Evolutionary conservation across 2,888 invertebrate genomes (phyloP).

Genomic region (Leptinotarsa rubiginosa): DNA sequence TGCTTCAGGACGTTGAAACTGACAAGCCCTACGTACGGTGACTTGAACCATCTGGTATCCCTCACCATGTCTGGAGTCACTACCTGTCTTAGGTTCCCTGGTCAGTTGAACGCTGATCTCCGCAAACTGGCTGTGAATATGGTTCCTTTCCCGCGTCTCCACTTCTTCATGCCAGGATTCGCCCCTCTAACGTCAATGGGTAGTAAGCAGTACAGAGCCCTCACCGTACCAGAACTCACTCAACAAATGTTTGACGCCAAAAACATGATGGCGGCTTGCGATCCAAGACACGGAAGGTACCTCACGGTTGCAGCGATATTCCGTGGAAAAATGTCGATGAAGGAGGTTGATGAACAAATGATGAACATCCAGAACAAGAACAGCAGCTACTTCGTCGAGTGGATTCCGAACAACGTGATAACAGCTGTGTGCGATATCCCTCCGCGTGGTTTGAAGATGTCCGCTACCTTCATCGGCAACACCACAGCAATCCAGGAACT

Average conservation of each 20-base stretch:
- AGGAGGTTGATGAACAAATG: conserved; percentile 82
- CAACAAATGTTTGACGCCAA: conserved; percentile 84
- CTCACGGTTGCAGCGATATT: conserved; percentile 78
- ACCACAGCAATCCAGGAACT: conserved; percentile 92
- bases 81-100: conserved; percentile 88
- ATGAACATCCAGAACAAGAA: conserved; percentile 74
- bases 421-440: conserved; percentile 94
- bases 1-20: conserved; percentile 91
- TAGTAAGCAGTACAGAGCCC: conserved; percentile 79
- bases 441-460: conserved; percentile 91
- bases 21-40: conserved; percentile 88
- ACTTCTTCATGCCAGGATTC: conserved; percentile 97
- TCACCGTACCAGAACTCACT: conserved; percentile 81
- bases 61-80: conserved; percentile 90
- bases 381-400: conserved; percentile 73
- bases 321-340: conserved; percentile 78
- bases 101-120: conserved; percentile 93
- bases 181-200: conserved; percentile 92
- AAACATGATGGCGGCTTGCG: conserved; percentile 84
- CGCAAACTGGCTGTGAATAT: conserved; percentile 94
- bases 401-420: conserved; percentile 90
- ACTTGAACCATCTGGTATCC: conserved; percentile 88
- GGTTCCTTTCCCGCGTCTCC: conserved; percentile 96
- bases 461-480: conserved; percentile 93
- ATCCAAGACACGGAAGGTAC: conserved; percentile 78